Percentiles rank a stretch among this genome's conserved stretches.
Conservation (phyloP, 2,797 vertebrate species). For the Betta splendens region DNA sequence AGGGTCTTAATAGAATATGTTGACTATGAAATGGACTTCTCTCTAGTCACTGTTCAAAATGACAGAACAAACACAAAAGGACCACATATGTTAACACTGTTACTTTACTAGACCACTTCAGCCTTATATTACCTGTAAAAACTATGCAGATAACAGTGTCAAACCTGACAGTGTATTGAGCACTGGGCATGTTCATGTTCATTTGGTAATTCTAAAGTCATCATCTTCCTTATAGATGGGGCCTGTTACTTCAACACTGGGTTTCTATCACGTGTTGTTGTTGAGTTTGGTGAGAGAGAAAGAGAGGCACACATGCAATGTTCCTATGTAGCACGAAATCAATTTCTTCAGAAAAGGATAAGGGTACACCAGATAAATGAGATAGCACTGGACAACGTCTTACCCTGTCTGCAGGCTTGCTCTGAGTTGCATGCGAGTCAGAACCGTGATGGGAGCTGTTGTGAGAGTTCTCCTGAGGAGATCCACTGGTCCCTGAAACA, state of each 20-base stretch:
- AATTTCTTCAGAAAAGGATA: constrained; percentile 16
- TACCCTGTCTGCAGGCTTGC: constrained; percentile 95
- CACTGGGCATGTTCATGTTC: not conserved
- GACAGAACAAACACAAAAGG: not conserved
- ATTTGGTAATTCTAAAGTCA: constrained; percentile 9
- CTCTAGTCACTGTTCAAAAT: not conserved
- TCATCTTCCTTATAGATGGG: not conserved
- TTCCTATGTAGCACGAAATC: constrained; percentile 9
- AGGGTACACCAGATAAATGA: constrained; percentile 22
- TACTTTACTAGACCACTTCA: not conserved
- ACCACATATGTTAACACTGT: not conserved
- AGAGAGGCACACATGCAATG: constrained; percentile 15
- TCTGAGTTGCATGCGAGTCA: constrained; percentile 92
- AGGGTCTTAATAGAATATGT: no score
- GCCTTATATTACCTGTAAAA: not conserved
- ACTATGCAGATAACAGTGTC: not conserved
- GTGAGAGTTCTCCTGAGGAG: constrained; percentile 97
- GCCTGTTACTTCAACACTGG: not conserved
- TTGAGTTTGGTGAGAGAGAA: not conserved
- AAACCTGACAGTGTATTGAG: not conserved
- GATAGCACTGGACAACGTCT: constrained; percentile 66
- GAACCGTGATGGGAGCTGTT: constrained; percentile 95
- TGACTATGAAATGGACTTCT: no score
- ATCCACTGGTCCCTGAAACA: constrained; percentile 93
- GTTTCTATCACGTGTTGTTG: constrained; percentile 6